Base-by-base conservation (phyloP, 2,113 vertebrate species). In the Calidris pygmaea region DNA sequence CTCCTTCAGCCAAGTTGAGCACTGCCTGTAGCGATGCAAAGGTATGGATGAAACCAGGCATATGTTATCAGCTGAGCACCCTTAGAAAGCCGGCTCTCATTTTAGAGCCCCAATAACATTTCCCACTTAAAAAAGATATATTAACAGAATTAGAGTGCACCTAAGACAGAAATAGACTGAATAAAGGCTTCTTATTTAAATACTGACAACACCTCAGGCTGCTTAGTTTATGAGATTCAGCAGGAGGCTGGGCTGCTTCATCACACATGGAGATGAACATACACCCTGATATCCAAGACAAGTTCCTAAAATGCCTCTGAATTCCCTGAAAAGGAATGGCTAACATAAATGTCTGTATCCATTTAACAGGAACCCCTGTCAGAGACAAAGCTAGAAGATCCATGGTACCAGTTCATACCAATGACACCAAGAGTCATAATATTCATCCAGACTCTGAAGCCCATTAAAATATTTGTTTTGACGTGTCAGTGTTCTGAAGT, bases 261-360 rank as follows among this genome's bases (percentile, higher is more conserved):
- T 53, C 60, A 55, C 27, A 65, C 5, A 34, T 0, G 0, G 10
- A 86, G 23, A 56, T 34, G 43, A 75, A 75, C 1, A 4, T 23
- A 39, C 19, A 34, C 35, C 67, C 56, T 37, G 26, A 77, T 17
- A 37, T 56, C 10, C 6, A 8, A 74, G 56, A n/a, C 11, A 45
- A 68, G n/a, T 56, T 90, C 67, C 67, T 88, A 59, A 71, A 86
- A 77, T 35, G 34, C 18, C 35, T 50, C 78, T 3, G 23, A 52
- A 34, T 52, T 90, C 63, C 29, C 39, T 23, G 41, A 45, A 80
- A 84, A 73, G 24, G 18, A 77, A 52, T 2, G 3, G 21, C 58
- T 83, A 60, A 62, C 22, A 62, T 14, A 70, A 89, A 80, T 19
- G 4, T 5, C n/a, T 80, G 19, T 27, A 10, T 18, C 53, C 53